Percentiles rank a stretch among this genome's conserved stretches.
These are phyloP conservation scores for Acanthosepion pharaonis DNA, from an alignment of 2,888 invertebrate species.

Conservation along the genomic window DNA sequence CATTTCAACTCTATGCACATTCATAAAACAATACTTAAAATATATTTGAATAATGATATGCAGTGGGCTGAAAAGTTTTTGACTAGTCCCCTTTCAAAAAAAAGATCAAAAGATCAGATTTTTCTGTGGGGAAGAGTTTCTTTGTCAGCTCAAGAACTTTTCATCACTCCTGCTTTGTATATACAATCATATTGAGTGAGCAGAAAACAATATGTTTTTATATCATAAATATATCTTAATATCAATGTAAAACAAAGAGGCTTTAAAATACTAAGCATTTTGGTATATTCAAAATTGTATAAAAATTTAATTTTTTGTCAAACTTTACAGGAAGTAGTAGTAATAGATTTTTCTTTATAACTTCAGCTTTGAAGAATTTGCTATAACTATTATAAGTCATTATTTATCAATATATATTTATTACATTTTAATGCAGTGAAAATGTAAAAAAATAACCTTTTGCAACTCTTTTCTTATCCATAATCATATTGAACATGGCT, in stretches of 20 bases:
- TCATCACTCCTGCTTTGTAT: too few species aligned
- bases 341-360: background rate
- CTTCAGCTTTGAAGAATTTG: background rate
- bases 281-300: too few species aligned
- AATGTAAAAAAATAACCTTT: slow-evolving; percentile 62
- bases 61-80: too few species aligned
- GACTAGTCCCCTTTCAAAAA: too few species aligned
- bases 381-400: background rate
- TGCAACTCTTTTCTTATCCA: slow-evolving; percentile 68
- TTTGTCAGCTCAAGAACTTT: too few species aligned
- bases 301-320: too few species aligned
- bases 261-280: too few species aligned
- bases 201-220: background rate
- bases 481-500: slow-evolving; percentile 74
- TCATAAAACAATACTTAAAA: background rate
- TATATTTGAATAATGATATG: background rate
- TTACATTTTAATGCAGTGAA: background rate
- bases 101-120: too few species aligned
- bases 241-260: too few species aligned
- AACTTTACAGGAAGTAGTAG: too few species aligned
- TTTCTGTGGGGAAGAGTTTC: too few species aligned
- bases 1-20: background rate
- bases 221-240: too few species aligned
- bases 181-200: background rate
- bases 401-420: background rate